phyloP scores from a whole-genome alignment of 2,888 invertebrate genomes.

The Sminthurinus aureus region DNA sequence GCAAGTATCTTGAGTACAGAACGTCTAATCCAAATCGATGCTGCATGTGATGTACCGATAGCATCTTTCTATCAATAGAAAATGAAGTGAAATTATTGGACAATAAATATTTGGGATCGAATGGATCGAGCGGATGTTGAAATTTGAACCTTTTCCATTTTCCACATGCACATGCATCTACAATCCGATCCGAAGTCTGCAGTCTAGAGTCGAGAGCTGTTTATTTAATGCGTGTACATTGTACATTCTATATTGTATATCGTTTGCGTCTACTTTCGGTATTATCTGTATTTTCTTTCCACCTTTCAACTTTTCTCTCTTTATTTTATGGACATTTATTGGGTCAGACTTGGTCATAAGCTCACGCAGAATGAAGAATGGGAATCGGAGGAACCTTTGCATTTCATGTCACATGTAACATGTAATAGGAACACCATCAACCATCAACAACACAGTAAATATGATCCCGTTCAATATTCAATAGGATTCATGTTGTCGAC shows the following conservation, averaged over 20 bases:
- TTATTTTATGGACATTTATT: neutral
- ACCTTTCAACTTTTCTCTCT: neutral
- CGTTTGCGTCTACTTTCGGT: neutral
- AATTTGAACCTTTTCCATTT: neutral
- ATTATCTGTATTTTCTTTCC: neutral
- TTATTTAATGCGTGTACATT: too few species aligned
- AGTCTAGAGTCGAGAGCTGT: too few species aligned
- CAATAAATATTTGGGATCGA: neutral
- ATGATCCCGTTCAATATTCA: too few species aligned
- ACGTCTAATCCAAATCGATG: neutral
- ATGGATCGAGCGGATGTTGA: conserved; percentile 1
- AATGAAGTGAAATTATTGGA: neutral
- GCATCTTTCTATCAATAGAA: neutral
- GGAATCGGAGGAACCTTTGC: neutral
- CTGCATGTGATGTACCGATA: neutral
- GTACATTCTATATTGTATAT: neutral
- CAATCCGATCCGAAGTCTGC: too few species aligned
- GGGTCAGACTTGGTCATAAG: neutral
- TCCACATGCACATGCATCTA: too few species aligned
- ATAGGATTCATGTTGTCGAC: too few species aligned
- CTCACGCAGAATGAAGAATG: neutral
- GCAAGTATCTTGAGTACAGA: too few species aligned
- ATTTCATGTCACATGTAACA: neutral
- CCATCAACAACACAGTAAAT: too few species aligned
- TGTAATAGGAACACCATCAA: too few species aligned